Evolutionary conservation across 2,888 invertebrate genomes (phyloP).

Genomic region (Lasioglossum vierecki): DNA sequence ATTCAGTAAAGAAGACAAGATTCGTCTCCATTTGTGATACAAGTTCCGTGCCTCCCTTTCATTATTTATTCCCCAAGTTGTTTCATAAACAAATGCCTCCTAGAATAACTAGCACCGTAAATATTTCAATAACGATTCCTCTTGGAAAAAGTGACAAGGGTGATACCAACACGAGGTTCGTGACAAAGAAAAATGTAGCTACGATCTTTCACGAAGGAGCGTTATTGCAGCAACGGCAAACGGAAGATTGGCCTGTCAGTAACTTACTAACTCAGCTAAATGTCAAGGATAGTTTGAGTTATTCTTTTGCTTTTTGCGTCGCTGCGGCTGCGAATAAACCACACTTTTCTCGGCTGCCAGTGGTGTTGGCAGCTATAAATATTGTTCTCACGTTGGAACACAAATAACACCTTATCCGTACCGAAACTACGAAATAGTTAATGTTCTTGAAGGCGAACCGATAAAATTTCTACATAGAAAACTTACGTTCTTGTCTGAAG

Average conservation of each 20-base stretch:
- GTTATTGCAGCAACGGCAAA: slow-evolving; percentile 55
- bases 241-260: slow-evolving; percentile 54
- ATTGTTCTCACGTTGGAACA: slow-evolving; percentile 33
- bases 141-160: slow-evolving; percentile 11
- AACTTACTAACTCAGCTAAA: slow-evolving; percentile 56
- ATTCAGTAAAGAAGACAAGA: neutral
- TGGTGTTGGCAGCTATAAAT: slow-evolving; percentile 21
- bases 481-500: too few species aligned
- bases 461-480: neutral
- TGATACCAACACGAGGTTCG: slow-evolving; percentile 3
- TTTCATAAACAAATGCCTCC: neutral
- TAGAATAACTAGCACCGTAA: neutral
- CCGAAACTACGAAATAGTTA: neutral
- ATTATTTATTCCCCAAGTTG: neutral
- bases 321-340: slow-evolving; percentile 23
- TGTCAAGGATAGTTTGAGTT: slow-evolving; percentile 60
- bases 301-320: slow-evolving; percentile 56
- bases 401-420: neutral
- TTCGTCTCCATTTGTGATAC: neutral
- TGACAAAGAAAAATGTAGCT: slow-evolving; percentile 26
- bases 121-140: neutral
- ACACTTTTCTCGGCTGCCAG: slow-evolving; percentile 36
- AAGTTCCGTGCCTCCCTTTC: neutral
- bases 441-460: neutral
- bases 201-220: slow-evolving; percentile 53